Conservation (phyloP, 2,888 invertebrate species). For the Phengaris alcon region DNA sequence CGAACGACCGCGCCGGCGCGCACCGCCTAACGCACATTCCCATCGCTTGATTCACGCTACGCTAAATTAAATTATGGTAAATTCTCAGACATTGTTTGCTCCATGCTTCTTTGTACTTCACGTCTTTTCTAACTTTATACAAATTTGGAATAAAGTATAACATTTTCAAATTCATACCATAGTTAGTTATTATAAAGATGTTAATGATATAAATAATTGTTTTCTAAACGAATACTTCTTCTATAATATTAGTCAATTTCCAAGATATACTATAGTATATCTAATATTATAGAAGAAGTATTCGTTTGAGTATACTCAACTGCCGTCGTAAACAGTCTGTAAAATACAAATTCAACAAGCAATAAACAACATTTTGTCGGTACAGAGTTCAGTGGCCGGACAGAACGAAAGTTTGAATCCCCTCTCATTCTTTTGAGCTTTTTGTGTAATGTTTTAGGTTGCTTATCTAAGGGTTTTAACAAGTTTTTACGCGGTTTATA, state of each 20-base stretch:
- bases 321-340: slow-evolving; percentile 1
- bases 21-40: slow-evolving; percentile 45
- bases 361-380: slow-evolving; percentile 42
- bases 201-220: neutral
- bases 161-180: too few relatives aligned
- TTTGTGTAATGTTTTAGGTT: slow-evolving; percentile 34
- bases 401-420: slow-evolving; percentile 53
- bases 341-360: slow-evolving; percentile 28
- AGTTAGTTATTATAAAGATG: neutral
- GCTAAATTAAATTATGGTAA: slow-evolving; percentile 25
- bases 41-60: slow-evolving; percentile 49
- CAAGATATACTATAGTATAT: neutral
- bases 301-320: too few relatives aligned
- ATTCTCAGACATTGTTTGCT: slow-evolving; percentile 27
- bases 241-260: neutral
- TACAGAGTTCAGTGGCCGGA: slow-evolving; percentile 63
- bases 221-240: neutral
- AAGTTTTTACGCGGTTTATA: neutral
- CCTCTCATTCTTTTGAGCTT: slow-evolving; percentile 26
- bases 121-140: too few relatives aligned
- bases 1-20: slow-evolving; percentile 53
- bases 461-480: slow-evolving; percentile 21
- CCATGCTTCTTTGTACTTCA: slow-evolving; percentile 21
- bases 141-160: too few relatives aligned
- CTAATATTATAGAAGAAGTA: too few relatives aligned